Conservation (phyloP, 1,140 invertebrate genomes). For the Ganaspis sp. region DNA sequence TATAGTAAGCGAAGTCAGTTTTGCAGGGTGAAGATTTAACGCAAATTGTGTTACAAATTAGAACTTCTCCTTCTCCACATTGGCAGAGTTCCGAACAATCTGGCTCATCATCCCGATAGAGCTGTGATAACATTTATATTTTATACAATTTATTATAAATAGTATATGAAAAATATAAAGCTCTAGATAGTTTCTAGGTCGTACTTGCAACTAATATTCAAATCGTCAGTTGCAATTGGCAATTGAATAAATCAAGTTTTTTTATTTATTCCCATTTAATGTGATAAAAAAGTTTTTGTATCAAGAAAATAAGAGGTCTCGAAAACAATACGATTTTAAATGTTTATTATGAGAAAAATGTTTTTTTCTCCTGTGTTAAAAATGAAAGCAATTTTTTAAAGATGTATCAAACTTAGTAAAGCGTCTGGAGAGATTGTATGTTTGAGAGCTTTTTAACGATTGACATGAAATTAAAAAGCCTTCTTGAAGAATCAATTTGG, state of each 20-base stretch:
- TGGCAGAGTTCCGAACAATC: conserved; percentile 89
- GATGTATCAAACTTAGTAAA: conserved; percentile 22
- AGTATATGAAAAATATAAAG: too few relatives aligned
- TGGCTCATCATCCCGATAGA: conserved; percentile 90
- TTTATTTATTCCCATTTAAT: too few relatives aligned
- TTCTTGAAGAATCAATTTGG: background rate
- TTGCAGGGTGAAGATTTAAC: conserved; percentile 89
- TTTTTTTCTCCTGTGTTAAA: background rate
- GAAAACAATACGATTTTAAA: too few relatives aligned
- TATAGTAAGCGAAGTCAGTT: conserved; percentile 90
- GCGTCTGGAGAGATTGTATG: background rate
- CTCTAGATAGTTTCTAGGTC: too few relatives aligned
- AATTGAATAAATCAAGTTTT: too few relatives aligned
- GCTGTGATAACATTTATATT: conserved; percentile 73
- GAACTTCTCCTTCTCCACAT: conserved; percentile 84
- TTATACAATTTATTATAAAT: conserved; percentile 43
- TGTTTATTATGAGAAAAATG: too few relatives aligned
- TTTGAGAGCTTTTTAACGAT: background rate
- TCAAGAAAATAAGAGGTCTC: too few relatives aligned
- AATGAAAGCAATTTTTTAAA: background rate
- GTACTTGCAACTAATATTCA: too few relatives aligned
- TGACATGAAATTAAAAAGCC: background rate
- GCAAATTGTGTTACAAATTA: conserved; percentile 90
- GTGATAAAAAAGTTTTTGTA: too few relatives aligned
- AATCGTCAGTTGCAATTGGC: too few relatives aligned